A percentile compares a stretch with the other conserved stretches of the same genome.
These are phyloP conservation scores for Sphaerophoria rueppellii DNA, from an alignment of 2,888 invertebrate species.

Conservation along the genomic window DNA sequence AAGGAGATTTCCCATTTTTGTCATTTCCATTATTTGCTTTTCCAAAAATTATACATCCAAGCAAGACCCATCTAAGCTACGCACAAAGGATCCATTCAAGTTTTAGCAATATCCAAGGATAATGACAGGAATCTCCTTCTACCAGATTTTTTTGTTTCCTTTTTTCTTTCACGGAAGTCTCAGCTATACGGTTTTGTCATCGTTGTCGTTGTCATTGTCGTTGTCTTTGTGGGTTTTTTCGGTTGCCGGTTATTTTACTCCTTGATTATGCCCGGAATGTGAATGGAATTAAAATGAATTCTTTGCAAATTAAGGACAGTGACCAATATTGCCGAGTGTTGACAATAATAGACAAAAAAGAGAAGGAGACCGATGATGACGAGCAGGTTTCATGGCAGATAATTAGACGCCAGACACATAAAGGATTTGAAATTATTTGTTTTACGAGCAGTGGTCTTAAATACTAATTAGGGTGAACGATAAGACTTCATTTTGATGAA, in stretches of 20 bases:
- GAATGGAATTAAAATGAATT: constrained; percentile 67
- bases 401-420: constrained; percentile 57
- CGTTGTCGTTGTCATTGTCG: too few relatives aligned
- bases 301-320: constrained; percentile 58
- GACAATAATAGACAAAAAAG: neutral
- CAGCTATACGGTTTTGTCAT: neutral
- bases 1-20: constrained; percentile 57
- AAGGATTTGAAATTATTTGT: constrained; percentile 52
- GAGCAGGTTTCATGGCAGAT: constrained; percentile 44
- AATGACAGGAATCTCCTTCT: constrained; percentile 55
- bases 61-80: neutral
- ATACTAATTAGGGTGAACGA: constrained; percentile 58
- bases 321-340: constrained; percentile 35
- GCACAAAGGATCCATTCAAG: constrained; percentile 26
- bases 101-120: constrained; percentile 12
- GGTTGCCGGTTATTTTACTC: constrained; percentile 58
- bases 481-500: constrained; percentile 33
- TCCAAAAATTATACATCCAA: constrained; percentile 14
- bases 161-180: neutral
- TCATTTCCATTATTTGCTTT: constrained; percentile 34
- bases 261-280: constrained; percentile 65
- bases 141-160: constrained; percentile 29
- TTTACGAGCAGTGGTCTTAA: constrained; percentile 54
- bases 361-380: neutral
- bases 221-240: too few relatives aligned